These are phyloP conservation scores for Eugnorisma glareosa DNA, from an alignment of 2,888 invertebrate genomes.

Conservation along the genomic window DNA sequence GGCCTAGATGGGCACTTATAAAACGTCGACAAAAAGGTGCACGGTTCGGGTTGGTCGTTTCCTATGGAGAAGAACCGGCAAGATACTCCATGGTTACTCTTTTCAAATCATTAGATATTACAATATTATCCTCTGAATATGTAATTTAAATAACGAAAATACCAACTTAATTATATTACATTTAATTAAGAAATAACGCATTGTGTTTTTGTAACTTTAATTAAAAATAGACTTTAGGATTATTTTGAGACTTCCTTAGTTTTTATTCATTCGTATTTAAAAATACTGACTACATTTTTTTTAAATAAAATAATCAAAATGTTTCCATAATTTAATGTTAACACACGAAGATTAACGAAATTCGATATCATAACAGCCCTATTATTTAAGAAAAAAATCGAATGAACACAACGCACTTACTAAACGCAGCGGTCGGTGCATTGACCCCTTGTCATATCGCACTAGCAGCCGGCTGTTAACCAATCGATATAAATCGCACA, in stretches of 20 bases:
- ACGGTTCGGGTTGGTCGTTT: no score
- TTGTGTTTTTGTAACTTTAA: conserved; percentile 16
- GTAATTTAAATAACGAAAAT: conserved; percentile 1
- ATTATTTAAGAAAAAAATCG: conserved; percentile 71
- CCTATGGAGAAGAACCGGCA: no score
- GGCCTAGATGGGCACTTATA: no score
- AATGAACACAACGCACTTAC: conserved; percentile 78
- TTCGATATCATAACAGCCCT: conserved; percentile 58
- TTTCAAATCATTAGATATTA: no score
- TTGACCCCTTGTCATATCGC: conserved; percentile 86
- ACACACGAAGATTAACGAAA: conserved; percentile 38
- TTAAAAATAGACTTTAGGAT: not conserved
- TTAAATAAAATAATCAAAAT: not conserved
- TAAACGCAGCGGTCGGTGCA: conserved; percentile 70
- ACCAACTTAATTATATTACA: not conserved
- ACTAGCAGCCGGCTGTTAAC: conserved; percentile 73
- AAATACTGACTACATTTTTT: not conserved
- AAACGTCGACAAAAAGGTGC: no score
- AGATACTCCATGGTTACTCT: no score
- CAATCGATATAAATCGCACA: conserved; percentile 68
- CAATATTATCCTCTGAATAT: no score
- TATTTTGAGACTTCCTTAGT: conserved; percentile 11
- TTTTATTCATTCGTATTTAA: conserved; percentile 22
- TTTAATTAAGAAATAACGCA: conserved; percentile 14
- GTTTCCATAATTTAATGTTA: not conserved